phyloP scores from a whole-genome alignment of 2,113 vertebrate species.

The Sterrhoptilus dennistouni region DNA sequence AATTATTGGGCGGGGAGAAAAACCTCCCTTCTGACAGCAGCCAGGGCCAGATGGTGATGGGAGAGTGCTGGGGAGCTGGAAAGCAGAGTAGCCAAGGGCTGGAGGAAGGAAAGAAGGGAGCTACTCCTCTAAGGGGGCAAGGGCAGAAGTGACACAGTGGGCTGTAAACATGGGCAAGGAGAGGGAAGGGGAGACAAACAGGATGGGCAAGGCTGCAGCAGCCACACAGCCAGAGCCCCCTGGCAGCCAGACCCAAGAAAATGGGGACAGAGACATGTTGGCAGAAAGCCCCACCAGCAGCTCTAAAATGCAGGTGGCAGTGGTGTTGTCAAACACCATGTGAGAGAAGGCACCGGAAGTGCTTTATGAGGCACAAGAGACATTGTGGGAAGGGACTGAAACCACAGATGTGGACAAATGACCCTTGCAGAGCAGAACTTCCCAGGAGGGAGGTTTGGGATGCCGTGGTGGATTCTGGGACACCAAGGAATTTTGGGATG shows the following conservation, averaged over 20 bases:
- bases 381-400: background rate
- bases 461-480: background rate
- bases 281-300: background rate
- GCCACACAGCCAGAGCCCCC: background rate
- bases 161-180: background rate
- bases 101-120: background rate
- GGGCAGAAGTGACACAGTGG: background rate
- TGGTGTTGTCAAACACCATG: rapidly evolving
- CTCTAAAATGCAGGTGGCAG: background rate
- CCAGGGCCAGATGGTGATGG: background rate
- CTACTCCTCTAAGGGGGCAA: background rate
- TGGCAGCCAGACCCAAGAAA: background rate
- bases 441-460: background rate
- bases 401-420: rapidly evolving
- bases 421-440: background rate
- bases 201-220: background rate
- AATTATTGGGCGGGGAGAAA: background rate
- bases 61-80: background rate
- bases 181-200: background rate
- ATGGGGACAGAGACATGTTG: rapidly evolving
- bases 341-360: background rate
- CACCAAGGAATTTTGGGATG: background rate
- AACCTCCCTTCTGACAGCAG: background rate
- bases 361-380: background rate
- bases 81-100: background rate